These are phyloP conservation scores for Syngnathus scovelli DNA, from an alignment of 2,113 vertebrate species.

Conservation along the genomic window DNA sequence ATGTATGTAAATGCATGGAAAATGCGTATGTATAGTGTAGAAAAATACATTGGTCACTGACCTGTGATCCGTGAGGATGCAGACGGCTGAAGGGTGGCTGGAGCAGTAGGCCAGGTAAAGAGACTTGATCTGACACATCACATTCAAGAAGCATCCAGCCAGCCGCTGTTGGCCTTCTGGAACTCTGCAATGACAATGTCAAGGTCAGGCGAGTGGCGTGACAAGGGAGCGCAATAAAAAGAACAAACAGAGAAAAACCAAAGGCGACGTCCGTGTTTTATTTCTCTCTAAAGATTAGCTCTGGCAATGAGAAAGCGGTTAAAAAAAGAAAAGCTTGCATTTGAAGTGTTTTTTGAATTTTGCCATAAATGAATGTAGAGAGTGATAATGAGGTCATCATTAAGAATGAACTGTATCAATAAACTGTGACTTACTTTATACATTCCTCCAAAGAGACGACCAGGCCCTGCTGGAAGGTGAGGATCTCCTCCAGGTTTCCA, in stretches of 20 bases:
- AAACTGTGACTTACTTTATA: slow-evolving; percentile 79
- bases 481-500: slow-evolving; percentile 93
- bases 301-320: background rate
- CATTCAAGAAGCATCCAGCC: slow-evolving; percentile 83
- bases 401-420: background rate
- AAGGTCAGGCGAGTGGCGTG: background rate
- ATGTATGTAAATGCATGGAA: too few relatives aligned
- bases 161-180: slow-evolving; percentile 88
- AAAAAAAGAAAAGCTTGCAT: background rate
- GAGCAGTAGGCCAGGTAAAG: slow-evolving; percentile 90
- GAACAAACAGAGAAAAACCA: background rate
- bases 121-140: slow-evolving; percentile 85
- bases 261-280: background rate
- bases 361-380: background rate
- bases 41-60: slow-evolving; percentile 50
- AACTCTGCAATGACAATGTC: slow-evolving; percentile 63
- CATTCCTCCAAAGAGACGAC: slow-evolving; percentile 90
- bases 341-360: background rate
- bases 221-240: background rate
- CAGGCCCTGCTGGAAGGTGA: slow-evolving; percentile 87
- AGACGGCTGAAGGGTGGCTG: slow-evolving; percentile 89
- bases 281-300: background rate
- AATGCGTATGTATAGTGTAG: background rate
- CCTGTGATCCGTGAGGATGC: slow-evolving; percentile 92
- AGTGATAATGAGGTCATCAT: background rate